Conservation (phyloP, 2,888 invertebrate genomes). For the Temnothorax rugatulus region DNA sequence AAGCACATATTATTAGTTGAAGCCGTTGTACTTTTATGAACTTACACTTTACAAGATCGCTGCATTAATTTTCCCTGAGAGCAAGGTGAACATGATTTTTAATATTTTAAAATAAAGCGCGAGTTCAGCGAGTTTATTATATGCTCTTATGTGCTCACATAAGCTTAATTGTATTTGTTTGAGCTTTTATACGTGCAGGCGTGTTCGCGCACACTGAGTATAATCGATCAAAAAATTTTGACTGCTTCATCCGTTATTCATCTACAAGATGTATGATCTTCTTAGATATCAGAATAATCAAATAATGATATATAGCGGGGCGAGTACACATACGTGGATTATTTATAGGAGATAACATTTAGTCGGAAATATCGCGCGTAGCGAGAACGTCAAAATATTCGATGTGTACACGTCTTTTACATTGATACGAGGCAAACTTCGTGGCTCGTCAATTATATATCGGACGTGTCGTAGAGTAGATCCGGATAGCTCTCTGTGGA, state of each 20-base stretch:
- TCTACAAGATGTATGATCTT: conserved; percentile 17
- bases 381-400: conserved; percentile 25
- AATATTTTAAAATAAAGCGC: not conserved
- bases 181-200: not conserved
- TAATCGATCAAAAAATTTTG: conserved; percentile 36
- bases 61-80: not conserved
- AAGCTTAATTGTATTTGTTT: conserved; percentile 13
- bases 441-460: conserved; percentile 65
- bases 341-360: not conserved
- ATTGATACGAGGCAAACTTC: conserved; percentile 22
- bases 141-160: not conserved
- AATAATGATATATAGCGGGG: not conserved
- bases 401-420: conserved; percentile 34
- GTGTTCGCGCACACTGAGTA: not conserved
- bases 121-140: not conserved
- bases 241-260: conserved; percentile 8
- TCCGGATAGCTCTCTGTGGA: conserved; percentile 50
- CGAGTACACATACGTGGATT: not conserved
- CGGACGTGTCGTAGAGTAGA: conserved; percentile 42
- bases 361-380: not conserved
- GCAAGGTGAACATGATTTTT: not conserved
- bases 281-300: conserved; percentile 8
- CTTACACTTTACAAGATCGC: not conserved
- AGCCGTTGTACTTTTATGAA: not conserved
- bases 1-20: not conserved